phyloP scores from a whole-genome alignment of 1,140 invertebrate genomes.

The Phymorhynchus buccinoides region DNA sequence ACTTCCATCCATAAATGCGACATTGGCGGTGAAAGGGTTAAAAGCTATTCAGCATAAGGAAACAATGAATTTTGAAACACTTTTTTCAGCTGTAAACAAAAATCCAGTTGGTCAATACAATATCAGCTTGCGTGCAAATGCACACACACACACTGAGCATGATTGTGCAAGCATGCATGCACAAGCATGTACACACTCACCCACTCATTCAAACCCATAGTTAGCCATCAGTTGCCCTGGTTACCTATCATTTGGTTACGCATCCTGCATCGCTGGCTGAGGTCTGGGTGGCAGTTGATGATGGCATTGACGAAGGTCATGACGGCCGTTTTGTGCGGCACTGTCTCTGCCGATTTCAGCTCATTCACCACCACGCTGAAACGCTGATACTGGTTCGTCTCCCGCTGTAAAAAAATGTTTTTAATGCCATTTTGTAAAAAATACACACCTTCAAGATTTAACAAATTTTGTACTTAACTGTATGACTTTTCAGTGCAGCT shows the following conservation, averaged over 20 bases:
- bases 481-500: too few relatives aligned
- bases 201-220: background rate
- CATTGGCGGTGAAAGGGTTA: too few relatives aligned
- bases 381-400: conserved; percentile 77
- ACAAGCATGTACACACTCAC: background rate
- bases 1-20: too few relatives aligned
- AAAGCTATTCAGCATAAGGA: too few relatives aligned
- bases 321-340: conserved; percentile 91
- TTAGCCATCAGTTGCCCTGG: too few relatives aligned
- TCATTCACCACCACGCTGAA: conserved; percentile 90
- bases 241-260: conserved; percentile 95
- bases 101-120: too few relatives aligned
- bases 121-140: background rate
- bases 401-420: conserved; percentile 58
- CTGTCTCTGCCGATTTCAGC: conserved; percentile 83
- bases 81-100: too few relatives aligned
- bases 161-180: background rate
- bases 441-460: background rate
- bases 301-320: conserved; percentile 95
- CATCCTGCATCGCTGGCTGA: conserved; percentile 88
- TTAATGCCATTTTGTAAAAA: too few relatives aligned
- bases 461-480: too few relatives aligned
- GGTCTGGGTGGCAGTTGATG: conserved; percentile 87
- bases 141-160: background rate
- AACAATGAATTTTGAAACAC: too few relatives aligned